Percentiles rank a stretch among this genome's conserved stretches.
These are phyloP conservation scores for Sprattus sprattus DNA, from an alignment of 2,113 vertebrate species.

Conservation along the genomic window DNA sequence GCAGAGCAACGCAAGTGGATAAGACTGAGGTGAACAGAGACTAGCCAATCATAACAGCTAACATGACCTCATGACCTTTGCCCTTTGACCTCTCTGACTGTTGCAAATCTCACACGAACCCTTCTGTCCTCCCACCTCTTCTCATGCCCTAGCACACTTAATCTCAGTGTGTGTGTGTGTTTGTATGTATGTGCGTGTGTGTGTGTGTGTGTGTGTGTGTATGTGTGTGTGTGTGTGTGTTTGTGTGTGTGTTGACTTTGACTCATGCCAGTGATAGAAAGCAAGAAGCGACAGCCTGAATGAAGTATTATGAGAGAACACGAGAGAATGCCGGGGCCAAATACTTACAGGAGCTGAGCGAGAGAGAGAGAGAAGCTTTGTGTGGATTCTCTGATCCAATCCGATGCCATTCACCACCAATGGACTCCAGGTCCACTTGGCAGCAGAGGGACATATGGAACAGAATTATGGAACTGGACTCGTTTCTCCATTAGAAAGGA, in stretches of 20 bases:
- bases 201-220: slow-evolving; percentile 2
- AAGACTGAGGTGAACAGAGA: neutral
- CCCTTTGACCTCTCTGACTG: neutral
- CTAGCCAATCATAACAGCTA: neutral
- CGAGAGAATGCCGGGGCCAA: neutral
- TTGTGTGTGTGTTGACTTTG: neutral
- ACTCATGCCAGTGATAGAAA: neutral
- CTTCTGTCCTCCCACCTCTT: neutral
- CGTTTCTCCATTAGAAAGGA: no score
- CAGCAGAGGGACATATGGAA: no score
- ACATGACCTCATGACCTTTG: slow-evolving; percentile 1
- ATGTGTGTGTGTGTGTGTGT: neutral
- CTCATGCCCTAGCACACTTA: neutral
- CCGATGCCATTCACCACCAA: no score
- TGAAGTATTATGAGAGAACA: neutral
- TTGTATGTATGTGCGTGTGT: neutral
- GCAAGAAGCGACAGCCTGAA: neutral
- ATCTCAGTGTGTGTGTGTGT: neutral
- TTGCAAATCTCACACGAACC: neutral
- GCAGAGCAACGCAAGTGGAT: neutral
- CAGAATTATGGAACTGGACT: no score
- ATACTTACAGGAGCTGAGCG: neutral
- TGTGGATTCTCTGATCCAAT: no score
- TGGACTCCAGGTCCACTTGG: no score
- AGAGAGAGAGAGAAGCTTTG: neutral